These are phyloP conservation scores for Protaetia brevitarsis DNA, from an alignment of 1,140 invertebrate species.

Conservation along the genomic window DNA sequence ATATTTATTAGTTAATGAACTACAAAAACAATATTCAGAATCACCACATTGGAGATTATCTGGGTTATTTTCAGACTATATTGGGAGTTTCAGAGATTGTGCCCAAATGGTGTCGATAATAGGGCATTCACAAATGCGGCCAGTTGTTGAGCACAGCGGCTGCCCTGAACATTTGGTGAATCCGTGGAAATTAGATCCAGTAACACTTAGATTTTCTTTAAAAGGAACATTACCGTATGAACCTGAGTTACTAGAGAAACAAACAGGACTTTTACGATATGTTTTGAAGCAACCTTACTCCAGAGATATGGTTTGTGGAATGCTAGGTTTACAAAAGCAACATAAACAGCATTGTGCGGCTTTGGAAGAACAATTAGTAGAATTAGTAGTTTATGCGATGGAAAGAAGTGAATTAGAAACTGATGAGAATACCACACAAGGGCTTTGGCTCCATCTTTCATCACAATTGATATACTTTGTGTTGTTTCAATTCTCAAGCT, in stretches of 20 bases:
- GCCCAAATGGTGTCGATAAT: slow-evolving; percentile 95
- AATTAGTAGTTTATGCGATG: slow-evolving; percentile 88
- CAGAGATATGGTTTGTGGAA: slow-evolving; percentile 91
- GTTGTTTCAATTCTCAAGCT: slow-evolving; percentile 89
- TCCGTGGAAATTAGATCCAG: slow-evolving; percentile 87
- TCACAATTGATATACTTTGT: slow-evolving; percentile 96
- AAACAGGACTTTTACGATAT: slow-evolving; percentile 82
- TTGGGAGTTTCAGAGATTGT: slow-evolving; percentile 86
- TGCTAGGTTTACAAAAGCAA: slow-evolving; percentile 90
- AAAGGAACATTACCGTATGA: slow-evolving; percentile 92
- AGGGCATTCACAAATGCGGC: slow-evolving; percentile 84
- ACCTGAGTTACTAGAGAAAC: slow-evolving; percentile 83
- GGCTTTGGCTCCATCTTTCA: slow-evolving; percentile 90
- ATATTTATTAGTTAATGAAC: slow-evolving; percentile 93
- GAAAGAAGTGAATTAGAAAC: slow-evolving; percentile 80
- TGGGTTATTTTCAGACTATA: slow-evolving; percentile 79
- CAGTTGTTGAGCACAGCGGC: slow-evolving; percentile 90
- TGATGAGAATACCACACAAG: slow-evolving; percentile 70
- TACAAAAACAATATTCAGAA: slow-evolving; percentile 82
- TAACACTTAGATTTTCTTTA: slow-evolving; percentile 78
- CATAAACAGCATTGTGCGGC: slow-evolving; percentile 86
- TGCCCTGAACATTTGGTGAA: slow-evolving; percentile 84
- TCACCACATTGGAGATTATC: slow-evolving; percentile 91
- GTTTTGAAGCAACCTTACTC: slow-evolving; percentile 95
- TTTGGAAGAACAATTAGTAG: slow-evolving; percentile 90